Base-by-base conservation (phyloP, 2,888 invertebrate genomes). In the Epirrita christyi region DNA sequence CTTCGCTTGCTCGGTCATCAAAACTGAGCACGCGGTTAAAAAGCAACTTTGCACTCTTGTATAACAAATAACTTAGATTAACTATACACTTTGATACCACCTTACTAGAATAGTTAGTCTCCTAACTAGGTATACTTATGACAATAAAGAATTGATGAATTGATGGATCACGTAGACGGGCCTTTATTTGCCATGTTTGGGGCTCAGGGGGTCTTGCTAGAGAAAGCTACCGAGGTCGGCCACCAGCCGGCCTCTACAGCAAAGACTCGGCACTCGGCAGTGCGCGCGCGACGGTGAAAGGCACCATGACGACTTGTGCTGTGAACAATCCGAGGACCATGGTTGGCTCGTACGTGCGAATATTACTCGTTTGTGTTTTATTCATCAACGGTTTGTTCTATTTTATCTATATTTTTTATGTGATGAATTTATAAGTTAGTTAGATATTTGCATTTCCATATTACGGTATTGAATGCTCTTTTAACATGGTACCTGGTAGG, bases 271-370 rank as follows among this genome's bases (percentile, higher is more conserved):
- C 88, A 10, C 36, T 55, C 68, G 73, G 69, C 88, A 92, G 91
- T 92, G 82, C 82, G 86, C 83, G 73, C 78, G 85, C 87, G 88
- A 64, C 85, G 81, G 91, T 91, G 91, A 92, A 91, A 89, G 91
- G 92, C 70, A 74, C 71, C 78, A 88, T 88, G 88, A 78, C 78
- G 73, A 73, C 70, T 61, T 71, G 68, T 43, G 13, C 61, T 70
- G 78, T 76, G 72, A 79, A 75, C 77, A 64, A 76, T 72, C 74
- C 69, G 68, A 79, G 80, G 70, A 71, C 76, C 75, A 87, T 85
- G 84, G 76, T 82, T 76, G 78, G 80, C 65, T 60, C 73, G 53
- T 76, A 76, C 72, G 78, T 83, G 84, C 83, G 85, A 81, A 80
- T 88, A 78, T 73, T 89, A 65, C 61, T 87, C 59, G 78, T 89